Evolutionary conservation across 2,888 invertebrate genomes (phyloP).

Genomic region (Tineola bisselliella): DNA sequence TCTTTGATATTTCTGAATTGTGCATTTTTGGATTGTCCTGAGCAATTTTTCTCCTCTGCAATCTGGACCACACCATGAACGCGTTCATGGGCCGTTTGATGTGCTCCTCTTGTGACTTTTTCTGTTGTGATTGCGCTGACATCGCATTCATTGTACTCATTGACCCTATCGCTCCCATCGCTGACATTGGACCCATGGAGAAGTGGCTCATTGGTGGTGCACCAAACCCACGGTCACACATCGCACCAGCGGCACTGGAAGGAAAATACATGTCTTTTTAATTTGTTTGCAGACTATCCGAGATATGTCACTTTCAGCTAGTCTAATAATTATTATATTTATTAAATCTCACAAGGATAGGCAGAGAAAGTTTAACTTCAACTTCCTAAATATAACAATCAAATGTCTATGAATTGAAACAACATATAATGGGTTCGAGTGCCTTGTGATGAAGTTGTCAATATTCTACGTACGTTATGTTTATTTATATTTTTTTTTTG

Average conservation of each 20-base stretch:
- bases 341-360: too few species aligned
- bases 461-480: too few species aligned
- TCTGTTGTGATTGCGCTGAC: constrained; percentile 61
- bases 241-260: constrained; percentile 76
- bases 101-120: constrained; percentile 80
- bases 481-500: too few species aligned
- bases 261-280: constrained; percentile 10
- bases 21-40: constrained; percentile 99
- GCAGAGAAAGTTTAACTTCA: too few species aligned
- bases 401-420: too few species aligned
- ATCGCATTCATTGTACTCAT: constrained; percentile 67
- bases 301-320: too few species aligned
- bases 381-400: too few species aligned
- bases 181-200: constrained; percentile 62
- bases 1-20: constrained; percentile 95
- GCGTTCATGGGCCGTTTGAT: constrained; percentile 99
- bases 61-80: constrained; percentile 97
- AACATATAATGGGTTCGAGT: too few species aligned
- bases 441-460: too few species aligned
- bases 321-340: too few species aligned
- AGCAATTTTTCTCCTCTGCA: constrained; percentile 93
- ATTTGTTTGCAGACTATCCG: too few species aligned
- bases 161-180: constrained; percentile 66
- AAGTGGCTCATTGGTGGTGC: constrained; percentile 69
- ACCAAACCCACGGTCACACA: constrained; percentile 75